Conservation (phyloP, 2,888 invertebrate species). For the Bellardia bayeri region DNA sequence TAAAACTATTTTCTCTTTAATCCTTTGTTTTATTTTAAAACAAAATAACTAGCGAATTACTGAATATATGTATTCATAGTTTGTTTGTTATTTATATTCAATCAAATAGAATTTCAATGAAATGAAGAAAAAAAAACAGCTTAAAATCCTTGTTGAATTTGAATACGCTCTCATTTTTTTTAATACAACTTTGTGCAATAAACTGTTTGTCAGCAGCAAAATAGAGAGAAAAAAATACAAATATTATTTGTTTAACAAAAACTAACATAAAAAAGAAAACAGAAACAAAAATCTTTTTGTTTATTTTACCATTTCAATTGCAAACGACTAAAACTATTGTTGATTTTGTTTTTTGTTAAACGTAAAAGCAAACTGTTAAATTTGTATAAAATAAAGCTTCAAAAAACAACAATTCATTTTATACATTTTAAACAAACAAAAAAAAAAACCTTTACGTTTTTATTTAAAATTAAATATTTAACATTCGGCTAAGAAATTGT, state of each 20-base stretch:
- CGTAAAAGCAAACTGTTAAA: neutral
- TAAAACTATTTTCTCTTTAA: neutral
- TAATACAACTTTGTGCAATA: neutral
- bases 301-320: constrained; percentile 17
- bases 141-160: constrained; percentile 1
- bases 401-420: neutral
- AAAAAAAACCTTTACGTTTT: neutral
- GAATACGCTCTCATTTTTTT: neutral
- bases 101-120: constrained; percentile 37
- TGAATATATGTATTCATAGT: neutral
- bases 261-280: too few relatives aligned
- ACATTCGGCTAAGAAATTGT: neutral
- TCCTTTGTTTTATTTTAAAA: constrained; percentile 21
- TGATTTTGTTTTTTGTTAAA: constrained; percentile 11
- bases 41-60: constrained; percentile 2
- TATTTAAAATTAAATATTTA: neutral
- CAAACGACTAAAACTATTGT: constrained; percentile 33
- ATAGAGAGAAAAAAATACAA: neutral
- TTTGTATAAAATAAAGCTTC: neutral
- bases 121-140: neutral
- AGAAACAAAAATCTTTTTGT: constrained; percentile 38
- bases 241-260: constrained; percentile 49
- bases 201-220: constrained; percentile 29
- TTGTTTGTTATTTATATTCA: constrained; percentile 29
- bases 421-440: neutral